Percentiles rank a stretch among this genome's conserved stretches.
Evolutionary conservation across 2,797 vertebrate species (phyloP).

Genomic region (Chelon labrosus): DNA sequence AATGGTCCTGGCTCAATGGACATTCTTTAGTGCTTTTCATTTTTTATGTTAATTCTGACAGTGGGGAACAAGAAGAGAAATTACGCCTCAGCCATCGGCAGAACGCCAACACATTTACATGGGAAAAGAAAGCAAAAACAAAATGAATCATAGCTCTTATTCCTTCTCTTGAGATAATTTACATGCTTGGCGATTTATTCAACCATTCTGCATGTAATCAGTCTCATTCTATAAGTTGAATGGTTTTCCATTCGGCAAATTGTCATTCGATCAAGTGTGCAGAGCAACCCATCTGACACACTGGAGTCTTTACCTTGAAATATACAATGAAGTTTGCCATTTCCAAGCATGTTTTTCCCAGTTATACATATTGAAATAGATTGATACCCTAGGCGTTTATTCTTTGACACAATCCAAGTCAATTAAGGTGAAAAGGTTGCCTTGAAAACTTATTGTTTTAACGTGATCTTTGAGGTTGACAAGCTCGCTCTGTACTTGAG

Average conservation of each 20-base stretch:
- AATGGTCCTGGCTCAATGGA: conserved; percentile 32
- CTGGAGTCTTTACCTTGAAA: background rate
- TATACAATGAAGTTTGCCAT: background rate
- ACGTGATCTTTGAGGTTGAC: background rate
- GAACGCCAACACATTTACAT: conserved; percentile 36
- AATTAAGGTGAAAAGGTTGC: conserved; percentile 6
- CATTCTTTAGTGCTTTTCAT: conserved; percentile 32
- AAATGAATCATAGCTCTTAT: conserved; percentile 12
- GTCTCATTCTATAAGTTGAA: background rate
- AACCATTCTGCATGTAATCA: conserved; percentile 15
- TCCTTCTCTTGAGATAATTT: conserved; percentile 27
- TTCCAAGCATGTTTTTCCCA: background rate
- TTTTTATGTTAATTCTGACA: conserved; percentile 40
- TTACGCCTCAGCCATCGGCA: conserved; percentile 33
- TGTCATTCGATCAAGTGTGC: background rate
- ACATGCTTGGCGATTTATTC: conserved; percentile 12
- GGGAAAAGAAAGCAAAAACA: conserved; percentile 14
- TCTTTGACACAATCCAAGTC: conserved; percentile 8
- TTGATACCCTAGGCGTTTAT: background rate
- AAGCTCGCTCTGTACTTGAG: background rate
- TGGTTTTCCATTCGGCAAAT: conserved; percentile 4
- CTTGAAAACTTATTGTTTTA: conserved; percentile 9
- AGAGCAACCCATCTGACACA: conserved; percentile 1
- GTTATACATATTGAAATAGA: conserved; percentile 7
- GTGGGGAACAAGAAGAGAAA: conserved; percentile 33